A percentile compares a stretch with the other conserved stretches of the same genome.
Conservation (phyloP, 2,888 invertebrate genomes). For the Drosophila sordidula region DNA sequence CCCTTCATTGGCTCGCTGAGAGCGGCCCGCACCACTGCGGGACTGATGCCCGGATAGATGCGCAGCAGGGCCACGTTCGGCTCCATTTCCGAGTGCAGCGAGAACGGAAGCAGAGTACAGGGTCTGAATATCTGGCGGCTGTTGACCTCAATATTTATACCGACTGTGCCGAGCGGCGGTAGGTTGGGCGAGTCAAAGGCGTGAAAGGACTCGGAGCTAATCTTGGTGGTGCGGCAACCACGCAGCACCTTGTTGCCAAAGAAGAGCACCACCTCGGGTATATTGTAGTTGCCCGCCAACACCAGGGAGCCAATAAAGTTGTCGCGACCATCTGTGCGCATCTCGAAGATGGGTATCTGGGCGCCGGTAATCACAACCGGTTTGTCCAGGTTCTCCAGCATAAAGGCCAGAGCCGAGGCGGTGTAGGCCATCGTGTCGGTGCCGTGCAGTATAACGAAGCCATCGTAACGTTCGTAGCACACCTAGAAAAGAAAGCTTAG, state of each 20-base stretch:
- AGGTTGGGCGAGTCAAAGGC: slow-evolving; percentile 90
- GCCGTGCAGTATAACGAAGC: slow-evolving; percentile 97
- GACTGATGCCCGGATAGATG: slow-evolving; percentile 95
- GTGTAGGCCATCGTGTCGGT: slow-evolving; percentile 98
- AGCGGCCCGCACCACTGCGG: slow-evolving; percentile 89
- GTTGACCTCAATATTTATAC: slow-evolving; percentile 89
- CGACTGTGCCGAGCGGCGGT: slow-evolving; percentile 91
- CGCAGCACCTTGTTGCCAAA: slow-evolving; percentile 95
- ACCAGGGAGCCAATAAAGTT: slow-evolving; percentile 96
- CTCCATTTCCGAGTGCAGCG: slow-evolving; percentile 90
- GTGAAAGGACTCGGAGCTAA: slow-evolving; percentile 78
- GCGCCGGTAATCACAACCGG: slow-evolving; percentile 96
- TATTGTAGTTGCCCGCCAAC: slow-evolving; percentile 93
- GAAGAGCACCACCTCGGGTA: slow-evolving; percentile 97
- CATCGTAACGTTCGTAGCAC: slow-evolving; percentile 92
- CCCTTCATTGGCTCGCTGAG: slow-evolving; percentile 91
- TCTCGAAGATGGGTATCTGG: slow-evolving; percentile 97
- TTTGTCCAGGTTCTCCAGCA: slow-evolving; percentile 97
- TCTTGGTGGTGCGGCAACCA: slow-evolving; percentile 88
- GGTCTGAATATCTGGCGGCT: slow-evolving; percentile 87
- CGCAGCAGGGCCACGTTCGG: slow-evolving; percentile 93
- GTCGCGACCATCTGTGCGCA: slow-evolving; percentile 95
- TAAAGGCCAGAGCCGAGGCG: slow-evolving; percentile 97
- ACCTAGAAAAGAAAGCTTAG: slow-evolving; percentile 86
- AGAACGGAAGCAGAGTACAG: slow-evolving; percentile 88